A percentile compares a stretch with the other conserved stretches of the same genome.
These are phyloP conservation scores for Andricus grossulariae DNA, from an alignment of 1,140 invertebrate species.

Conservation along the genomic window DNA sequence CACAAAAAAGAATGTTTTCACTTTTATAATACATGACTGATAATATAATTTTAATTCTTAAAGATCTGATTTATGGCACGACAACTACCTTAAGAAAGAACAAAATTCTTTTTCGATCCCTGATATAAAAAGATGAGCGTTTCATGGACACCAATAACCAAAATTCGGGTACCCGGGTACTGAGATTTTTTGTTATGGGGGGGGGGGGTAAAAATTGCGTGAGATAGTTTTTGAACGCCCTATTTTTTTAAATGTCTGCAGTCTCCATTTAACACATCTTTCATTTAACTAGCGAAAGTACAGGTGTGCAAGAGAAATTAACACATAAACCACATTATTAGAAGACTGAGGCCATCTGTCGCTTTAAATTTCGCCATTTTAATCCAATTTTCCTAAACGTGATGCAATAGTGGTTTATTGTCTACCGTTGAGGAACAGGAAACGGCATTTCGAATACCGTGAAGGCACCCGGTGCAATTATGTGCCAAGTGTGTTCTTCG, in stretches of 20 bases:
- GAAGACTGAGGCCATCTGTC: background rate
- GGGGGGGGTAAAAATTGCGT: too few relatives aligned
- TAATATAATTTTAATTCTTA: too few relatives aligned
- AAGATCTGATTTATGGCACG: too few relatives aligned
- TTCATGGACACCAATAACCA: too few relatives aligned
- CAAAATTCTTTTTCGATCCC: too few relatives aligned
- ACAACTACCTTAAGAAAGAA: too few relatives aligned
- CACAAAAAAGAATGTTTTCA: too few relatives aligned
- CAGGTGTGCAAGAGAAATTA: slow-evolving; percentile 8
- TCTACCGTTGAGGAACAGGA: slow-evolving; percentile 3
- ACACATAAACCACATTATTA: background rate
- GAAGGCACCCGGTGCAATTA: slow-evolving; percentile 8
- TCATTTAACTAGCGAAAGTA: slow-evolving; percentile 13
- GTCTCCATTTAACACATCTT: background rate
- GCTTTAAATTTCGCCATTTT: background rate
- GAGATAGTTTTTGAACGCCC: too few relatives aligned
- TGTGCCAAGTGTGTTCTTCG: slow-evolving; percentile 4
- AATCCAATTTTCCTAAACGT: slow-evolving; percentile 1
- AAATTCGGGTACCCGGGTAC: too few relatives aligned
- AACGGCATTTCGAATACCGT: slow-evolving; percentile 7
- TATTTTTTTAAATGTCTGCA: background rate
- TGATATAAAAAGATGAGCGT: too few relatives aligned
- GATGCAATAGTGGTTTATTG: slow-evolving; percentile 26
- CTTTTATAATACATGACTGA: too few relatives aligned
- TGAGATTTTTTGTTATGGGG: too few relatives aligned